Conservation (phyloP, 2,113 vertebrate genomes). For the Pungitius pungitius region DNA sequence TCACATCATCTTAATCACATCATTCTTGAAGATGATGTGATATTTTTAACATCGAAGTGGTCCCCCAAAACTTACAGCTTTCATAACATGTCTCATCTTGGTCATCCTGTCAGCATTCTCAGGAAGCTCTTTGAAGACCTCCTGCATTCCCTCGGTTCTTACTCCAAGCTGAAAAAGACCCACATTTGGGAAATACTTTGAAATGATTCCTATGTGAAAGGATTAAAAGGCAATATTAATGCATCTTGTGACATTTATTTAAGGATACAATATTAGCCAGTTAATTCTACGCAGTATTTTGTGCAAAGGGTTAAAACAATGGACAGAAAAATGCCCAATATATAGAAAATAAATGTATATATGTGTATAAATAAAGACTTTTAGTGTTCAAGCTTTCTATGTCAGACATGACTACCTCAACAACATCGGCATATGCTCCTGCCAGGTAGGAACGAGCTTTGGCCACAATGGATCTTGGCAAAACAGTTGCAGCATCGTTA, state of each 20-base stretch:
- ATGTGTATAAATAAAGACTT: no score
- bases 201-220: background rate
- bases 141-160: conserved; percentile 84
- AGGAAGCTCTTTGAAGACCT: conserved; percentile 67
- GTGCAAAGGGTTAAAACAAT: background rate
- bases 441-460: conserved; percentile 81
- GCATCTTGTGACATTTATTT: background rate
- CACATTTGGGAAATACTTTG: background rate
- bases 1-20: no score
- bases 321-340: background rate
- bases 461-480: conserved; percentile 82
- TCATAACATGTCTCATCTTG: conserved; percentile 82
- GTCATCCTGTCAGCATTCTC: conserved; percentile 76
- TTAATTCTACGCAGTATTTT: background rate
- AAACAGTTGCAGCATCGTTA: conserved; percentile 82
- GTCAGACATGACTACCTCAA: conserved; percentile 78
- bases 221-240: background rate
- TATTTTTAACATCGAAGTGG: no score
- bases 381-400: background rate
- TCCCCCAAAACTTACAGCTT: conserved; percentile 73
- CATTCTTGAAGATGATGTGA: background rate
- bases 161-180: conserved; percentile 79
- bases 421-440: conserved; percentile 81
- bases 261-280: background rate
- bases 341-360: background rate